Conservation (phyloP, 2,797 vertebrate species). For the Limnodromus scolopaceus region DNA sequence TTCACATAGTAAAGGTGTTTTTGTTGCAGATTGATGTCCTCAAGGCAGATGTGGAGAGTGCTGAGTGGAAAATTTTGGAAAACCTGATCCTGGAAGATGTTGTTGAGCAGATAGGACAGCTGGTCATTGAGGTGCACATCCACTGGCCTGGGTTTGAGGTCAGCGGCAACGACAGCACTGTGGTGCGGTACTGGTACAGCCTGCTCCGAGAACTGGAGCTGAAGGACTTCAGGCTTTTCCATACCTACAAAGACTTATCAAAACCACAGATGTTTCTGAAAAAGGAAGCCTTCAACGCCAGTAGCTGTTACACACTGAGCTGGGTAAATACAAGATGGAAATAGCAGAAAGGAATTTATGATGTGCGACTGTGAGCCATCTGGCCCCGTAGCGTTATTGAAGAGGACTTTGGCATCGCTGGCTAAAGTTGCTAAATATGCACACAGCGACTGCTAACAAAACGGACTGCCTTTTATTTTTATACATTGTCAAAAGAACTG, state of each 20-base stretch:
- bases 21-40: slow-evolving; percentile 89
- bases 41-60: slow-evolving; percentile 94
- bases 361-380: neutral
- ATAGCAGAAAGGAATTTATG: slow-evolving; percentile 49
- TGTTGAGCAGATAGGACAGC: slow-evolving; percentile 89
- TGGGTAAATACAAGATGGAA: slow-evolving; percentile 93
- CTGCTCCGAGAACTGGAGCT: slow-evolving; percentile 90
- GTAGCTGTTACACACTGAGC: slow-evolving; percentile 89
- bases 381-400: neutral
- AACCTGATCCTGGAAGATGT: slow-evolving; percentile 92
- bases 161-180: slow-evolving; percentile 86
- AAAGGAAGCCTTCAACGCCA: slow-evolving; percentile 88
- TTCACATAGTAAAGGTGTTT: neutral
- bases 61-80: slow-evolving; percentile 97
- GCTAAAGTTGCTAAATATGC: neutral
- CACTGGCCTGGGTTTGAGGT: slow-evolving; percentile 98
- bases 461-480: neutral
- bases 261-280: slow-evolving; percentile 91
- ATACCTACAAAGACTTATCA: slow-evolving; percentile 83
- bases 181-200: slow-evolving; percentile 96
- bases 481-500: neutral
- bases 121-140: slow-evolving; percentile 91
- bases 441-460: neutral
- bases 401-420: neutral
- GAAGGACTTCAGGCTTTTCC: slow-evolving; percentile 90